Conservation (phyloP, 2,113 vertebrate species). For the Hippoglossus stenolepis region DNA sequence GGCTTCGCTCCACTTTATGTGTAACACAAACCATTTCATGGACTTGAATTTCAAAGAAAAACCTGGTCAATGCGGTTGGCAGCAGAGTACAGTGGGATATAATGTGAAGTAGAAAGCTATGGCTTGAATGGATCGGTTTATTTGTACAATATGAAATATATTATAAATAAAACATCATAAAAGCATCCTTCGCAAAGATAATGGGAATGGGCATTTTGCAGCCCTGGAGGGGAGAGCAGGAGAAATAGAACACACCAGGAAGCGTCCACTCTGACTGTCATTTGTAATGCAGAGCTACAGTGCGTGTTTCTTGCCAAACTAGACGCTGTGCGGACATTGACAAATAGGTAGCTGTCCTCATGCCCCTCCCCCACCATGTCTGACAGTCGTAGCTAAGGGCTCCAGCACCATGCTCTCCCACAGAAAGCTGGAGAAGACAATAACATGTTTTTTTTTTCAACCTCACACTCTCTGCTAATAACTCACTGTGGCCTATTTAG, state of each 20-base stretch:
- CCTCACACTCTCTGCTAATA: slow-evolving; percentile 27
- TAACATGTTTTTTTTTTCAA: slow-evolving; percentile 31
- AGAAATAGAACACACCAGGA: slow-evolving; percentile 62
- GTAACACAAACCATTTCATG: too few relatives aligned
- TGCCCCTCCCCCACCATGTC: not conserved
- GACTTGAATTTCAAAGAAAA: too few relatives aligned
- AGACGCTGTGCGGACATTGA: slow-evolving; percentile 54
- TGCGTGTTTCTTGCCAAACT: slow-evolving; percentile 33
- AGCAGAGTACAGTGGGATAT: too few relatives aligned
- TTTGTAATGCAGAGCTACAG: slow-evolving; percentile 57
- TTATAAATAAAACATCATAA: too few relatives aligned
- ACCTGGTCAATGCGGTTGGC: too few relatives aligned
- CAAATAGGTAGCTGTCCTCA: slow-evolving; percentile 58
- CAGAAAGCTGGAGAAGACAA: slow-evolving; percentile 42
- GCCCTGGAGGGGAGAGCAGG: slow-evolving; percentile 38
- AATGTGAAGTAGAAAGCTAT: too few relatives aligned
- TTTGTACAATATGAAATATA: too few relatives aligned
- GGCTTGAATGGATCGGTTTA: too few relatives aligned
- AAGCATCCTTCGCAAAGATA: not conserved
- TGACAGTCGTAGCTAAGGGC: slow-evolving; percentile 47
- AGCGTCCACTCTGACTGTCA: slow-evolving; percentile 53
- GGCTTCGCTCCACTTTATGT: not conserved
- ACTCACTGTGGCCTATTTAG: slow-evolving; percentile 6
- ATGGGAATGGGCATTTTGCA: slow-evolving; percentile 19
- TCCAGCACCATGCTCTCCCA: slow-evolving; percentile 30